Evolutionary conservation across 2,797 vertebrate genomes (phyloP).

Genomic region (Nannoperca australis): DNA sequence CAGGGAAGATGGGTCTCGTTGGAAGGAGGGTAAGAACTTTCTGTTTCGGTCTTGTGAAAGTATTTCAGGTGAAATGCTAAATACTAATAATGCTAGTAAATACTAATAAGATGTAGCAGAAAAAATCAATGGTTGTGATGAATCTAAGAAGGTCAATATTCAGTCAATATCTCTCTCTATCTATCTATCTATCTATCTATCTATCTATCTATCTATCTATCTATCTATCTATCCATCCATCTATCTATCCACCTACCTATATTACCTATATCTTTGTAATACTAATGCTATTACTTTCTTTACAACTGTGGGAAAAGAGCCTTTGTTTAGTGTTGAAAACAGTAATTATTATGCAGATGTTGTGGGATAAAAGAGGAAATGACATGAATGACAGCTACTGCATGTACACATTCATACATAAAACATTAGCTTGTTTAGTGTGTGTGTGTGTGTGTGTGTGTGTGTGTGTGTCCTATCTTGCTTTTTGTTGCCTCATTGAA

Average conservation of each 20-base stretch:
- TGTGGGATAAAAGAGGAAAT: background rate
- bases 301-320: too few species aligned
- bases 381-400: background rate
- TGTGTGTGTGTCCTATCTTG: background rate
- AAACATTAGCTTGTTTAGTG: slow-evolving; percentile 32
- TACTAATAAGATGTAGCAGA: background rate
- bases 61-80: background rate
- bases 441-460: background rate
- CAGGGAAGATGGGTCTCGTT: slow-evolving; percentile 79
- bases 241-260: too few species aligned
- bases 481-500: slow-evolving; percentile 42
- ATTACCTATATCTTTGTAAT: background rate
- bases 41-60: background rate
- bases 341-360: background rate
- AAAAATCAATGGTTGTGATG: background rate
- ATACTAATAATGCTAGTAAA: background rate
- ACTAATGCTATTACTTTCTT: background rate
- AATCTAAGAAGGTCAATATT: background rate
- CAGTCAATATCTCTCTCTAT: background rate
- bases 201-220: background rate
- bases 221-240: too few species aligned
- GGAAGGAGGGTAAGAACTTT: slow-evolving; percentile 85
- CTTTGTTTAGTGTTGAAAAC: background rate
- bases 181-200: background rate
- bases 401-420: slow-evolving; percentile 40